Evolutionary conservation across 2,888 invertebrate genomes (phyloP).

Genomic region (Yponomeuta sedellus): DNA sequence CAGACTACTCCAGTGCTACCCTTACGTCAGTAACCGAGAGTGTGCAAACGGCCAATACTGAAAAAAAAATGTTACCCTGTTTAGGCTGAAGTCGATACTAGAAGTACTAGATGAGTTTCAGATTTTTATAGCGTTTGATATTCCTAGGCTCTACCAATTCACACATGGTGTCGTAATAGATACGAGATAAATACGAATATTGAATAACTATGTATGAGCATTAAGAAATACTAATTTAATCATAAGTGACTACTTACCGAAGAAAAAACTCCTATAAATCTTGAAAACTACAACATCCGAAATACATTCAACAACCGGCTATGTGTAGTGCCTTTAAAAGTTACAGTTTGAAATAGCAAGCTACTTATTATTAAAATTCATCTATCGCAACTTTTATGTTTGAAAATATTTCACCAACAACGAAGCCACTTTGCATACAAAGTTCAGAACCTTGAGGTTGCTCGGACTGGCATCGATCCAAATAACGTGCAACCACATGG

Average conservation of each 20-base stretch:
- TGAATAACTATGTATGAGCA: too few relatives aligned
- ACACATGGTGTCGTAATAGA: background rate
- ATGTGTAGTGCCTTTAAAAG: too few relatives aligned
- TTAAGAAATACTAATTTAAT: background rate
- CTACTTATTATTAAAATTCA: background rate
- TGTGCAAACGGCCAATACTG: too few relatives aligned
- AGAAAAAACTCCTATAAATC: background rate
- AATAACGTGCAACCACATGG: background rate
- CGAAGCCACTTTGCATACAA: background rate
- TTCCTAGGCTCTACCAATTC: background rate
- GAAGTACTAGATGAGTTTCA: background rate
- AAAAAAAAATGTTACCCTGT: background rate
- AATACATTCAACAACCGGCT: background rate
- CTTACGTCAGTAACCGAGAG: too few relatives aligned
- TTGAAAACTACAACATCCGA: background rate
- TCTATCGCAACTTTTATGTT: background rate
- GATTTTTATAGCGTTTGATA: background rate
- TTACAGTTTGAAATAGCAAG: background rate
- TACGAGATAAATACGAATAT: too few relatives aligned
- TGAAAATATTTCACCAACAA: background rate
- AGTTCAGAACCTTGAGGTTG: conserved; percentile 1
- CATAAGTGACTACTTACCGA: background rate
- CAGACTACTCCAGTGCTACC: too few relatives aligned
- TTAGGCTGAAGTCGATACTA: background rate
- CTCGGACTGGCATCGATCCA: background rate